phyloP scores from a whole-genome alignment of 2,113 vertebrate genomes.

The Poeciliopsis turrubarensis region DNA sequence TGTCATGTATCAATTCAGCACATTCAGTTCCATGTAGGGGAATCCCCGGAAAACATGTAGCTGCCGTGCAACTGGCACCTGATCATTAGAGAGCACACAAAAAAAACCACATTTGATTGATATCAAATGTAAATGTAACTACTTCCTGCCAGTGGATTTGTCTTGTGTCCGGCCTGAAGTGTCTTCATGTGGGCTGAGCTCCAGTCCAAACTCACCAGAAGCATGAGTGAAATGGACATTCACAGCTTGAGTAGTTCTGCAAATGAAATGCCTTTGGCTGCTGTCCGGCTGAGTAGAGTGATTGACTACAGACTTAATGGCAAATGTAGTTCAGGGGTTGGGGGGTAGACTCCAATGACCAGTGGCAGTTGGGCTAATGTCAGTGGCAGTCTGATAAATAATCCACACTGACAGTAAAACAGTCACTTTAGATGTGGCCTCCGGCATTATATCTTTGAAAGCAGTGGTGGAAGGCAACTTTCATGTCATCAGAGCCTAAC shows the following conservation, averaged over 20 bases:
- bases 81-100: neutral
- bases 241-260: neutral
- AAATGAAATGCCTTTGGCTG: slow-evolving; percentile 4
- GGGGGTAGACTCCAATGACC: neutral
- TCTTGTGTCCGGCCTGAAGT: neutral
- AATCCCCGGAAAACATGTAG: neutral
- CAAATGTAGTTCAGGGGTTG: slow-evolving; percentile 1
- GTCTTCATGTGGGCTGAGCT: neutral
- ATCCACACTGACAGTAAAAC: slow-evolving; percentile 6
- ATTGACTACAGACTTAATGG: slow-evolving; percentile 1
- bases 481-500: neutral
- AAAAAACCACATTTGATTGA: neutral
- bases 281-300: neutral
- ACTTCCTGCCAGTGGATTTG: neutral
- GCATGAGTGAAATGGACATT: neutral
- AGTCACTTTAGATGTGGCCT: neutral
- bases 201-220: neutral
- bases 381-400: slow-evolving; percentile 4
- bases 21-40: too few relatives aligned
- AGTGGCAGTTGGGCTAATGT: slow-evolving; percentile 1
- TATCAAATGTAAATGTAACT: neutral
- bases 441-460: neutral
- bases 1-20: too few relatives aligned
- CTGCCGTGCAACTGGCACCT: neutral
- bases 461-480: neutral